phyloP scores from a whole-genome alignment of 1,140 invertebrate genomes.

The Megalonaias nervosa region DNA sequence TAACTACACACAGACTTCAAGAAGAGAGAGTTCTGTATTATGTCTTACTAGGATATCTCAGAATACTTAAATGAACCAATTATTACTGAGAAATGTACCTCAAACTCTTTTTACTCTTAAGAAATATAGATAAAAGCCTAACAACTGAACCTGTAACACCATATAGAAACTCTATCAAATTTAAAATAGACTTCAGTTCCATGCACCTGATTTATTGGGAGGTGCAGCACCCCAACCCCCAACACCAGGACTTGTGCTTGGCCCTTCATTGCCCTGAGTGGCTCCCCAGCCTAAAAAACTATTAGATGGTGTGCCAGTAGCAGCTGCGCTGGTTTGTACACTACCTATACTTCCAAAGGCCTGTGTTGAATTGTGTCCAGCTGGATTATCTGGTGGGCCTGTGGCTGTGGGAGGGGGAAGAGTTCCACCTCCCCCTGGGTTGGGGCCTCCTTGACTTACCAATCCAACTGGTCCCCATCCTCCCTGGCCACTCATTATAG shows the following conservation, averaged over 20 bases:
- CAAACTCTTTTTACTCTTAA: too few species aligned
- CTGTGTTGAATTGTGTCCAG: slow-evolving; percentile 38
- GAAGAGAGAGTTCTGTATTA: too few species aligned
- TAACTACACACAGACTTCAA: too few species aligned
- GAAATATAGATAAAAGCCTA: too few species aligned
- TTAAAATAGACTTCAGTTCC: slow-evolving; percentile 35
- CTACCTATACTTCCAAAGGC: slow-evolving; percentile 53
- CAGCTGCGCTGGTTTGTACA: slow-evolving; percentile 33
- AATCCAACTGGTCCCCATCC: slow-evolving; percentile 59
- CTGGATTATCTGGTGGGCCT: slow-evolving; percentile 33
- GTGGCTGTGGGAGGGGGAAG: slow-evolving; percentile 35
- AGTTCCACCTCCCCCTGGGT: slow-evolving; percentile 44
- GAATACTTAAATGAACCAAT: too few species aligned
- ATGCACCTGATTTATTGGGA: slow-evolving; percentile 42
- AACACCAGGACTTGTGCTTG: slow-evolving; percentile 52
- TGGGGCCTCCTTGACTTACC: slow-evolving; percentile 44
- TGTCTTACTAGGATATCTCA: too few species aligned
- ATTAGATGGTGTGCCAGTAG: slow-evolving; percentile 41
- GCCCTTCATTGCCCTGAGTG: slow-evolving; percentile 39
- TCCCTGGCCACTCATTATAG: slow-evolving; percentile 61
- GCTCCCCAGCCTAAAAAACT: slow-evolving; percentile 53
- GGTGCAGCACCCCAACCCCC: slow-evolving; percentile 52
- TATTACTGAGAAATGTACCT: too few species aligned
- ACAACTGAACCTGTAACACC: too few species aligned
- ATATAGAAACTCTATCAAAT: too few species aligned